phyloP scores from a whole-genome alignment of 2,797 vertebrate genomes.

The Anguilla anguilla region DNA sequence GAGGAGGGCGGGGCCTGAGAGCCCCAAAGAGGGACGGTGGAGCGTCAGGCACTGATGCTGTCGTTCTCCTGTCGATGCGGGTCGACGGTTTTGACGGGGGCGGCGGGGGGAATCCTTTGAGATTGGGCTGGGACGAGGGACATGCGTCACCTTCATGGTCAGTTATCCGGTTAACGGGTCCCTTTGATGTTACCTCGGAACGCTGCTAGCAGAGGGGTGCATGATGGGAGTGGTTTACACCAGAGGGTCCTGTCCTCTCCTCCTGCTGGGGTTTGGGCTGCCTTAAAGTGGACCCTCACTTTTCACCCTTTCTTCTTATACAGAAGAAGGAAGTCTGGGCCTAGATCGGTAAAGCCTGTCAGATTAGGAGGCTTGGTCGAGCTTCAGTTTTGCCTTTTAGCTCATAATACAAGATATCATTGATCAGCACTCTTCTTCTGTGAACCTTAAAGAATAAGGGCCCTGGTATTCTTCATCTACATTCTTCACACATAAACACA shows the following conservation, averaged over 20 bases:
- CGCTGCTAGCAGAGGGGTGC: not conserved
- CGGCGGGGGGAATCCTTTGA: not conserved
- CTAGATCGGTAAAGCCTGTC: not conserved
- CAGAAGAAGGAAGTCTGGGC: not conserved
- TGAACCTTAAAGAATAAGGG: too few species aligned
- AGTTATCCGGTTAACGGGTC: not conserved
- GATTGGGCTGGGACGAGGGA: not conserved
- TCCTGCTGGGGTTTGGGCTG: not conserved
- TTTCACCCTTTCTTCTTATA: not conserved
- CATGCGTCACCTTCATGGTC: not conserved
- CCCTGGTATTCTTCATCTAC: not conserved
- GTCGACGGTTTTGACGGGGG: not conserved
- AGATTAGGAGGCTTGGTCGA: not conserved
- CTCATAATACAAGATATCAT: not conserved
- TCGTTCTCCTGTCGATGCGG: not conserved
- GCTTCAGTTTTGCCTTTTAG: not conserved
- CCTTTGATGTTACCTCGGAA: constrained; percentile 17
- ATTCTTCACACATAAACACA: constrained; percentile 2
- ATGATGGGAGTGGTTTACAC: not conserved
- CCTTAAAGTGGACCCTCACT: not conserved
- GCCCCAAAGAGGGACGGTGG: not conserved
- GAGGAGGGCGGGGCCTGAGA: not conserved
- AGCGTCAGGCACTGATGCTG: not conserved
- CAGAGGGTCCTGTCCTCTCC: not conserved
- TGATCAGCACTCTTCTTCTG: not conserved